phyloP scores from a whole-genome alignment of 2,113 vertebrate genomes.

The Hiodon tergisus region DNA sequence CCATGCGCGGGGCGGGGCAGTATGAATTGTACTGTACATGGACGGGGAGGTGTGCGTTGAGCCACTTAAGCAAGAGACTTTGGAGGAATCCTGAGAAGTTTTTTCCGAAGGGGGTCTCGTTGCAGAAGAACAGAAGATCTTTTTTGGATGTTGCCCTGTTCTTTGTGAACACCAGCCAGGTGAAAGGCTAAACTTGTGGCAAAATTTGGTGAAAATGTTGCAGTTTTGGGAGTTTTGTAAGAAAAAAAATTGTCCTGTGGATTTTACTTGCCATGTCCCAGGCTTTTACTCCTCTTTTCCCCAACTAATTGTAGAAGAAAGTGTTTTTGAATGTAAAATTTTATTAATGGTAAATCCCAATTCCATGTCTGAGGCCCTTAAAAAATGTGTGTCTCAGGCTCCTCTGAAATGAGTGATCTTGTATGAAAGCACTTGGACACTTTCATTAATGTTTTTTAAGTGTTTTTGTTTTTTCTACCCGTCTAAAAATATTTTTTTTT shows the following conservation, averaged over 20 bases:
- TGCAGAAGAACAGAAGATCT: no score
- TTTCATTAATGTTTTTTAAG: constrained; percentile 12
- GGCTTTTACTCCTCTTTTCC: background rate
- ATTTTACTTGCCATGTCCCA: background rate
- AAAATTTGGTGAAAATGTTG: no score
- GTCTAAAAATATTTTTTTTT: constrained; percentile 8
- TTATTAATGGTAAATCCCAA: no score
- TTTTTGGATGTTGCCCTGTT: no score
- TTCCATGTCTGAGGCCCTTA: background rate
- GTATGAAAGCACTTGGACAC: constrained; percentile 28
- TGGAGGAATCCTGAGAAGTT: no score
- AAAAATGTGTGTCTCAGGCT: background rate
- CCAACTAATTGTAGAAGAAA: constrained; percentile 2
- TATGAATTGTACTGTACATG: background rate
- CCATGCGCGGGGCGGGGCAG: background rate
- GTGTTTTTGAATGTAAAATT: no score
- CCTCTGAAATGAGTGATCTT: constrained; percentile 1
- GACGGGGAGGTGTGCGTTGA: background rate
- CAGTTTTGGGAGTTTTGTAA: no score
- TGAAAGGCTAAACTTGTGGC: no score
- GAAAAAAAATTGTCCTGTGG: no score
- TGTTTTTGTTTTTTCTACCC: constrained; percentile 12
- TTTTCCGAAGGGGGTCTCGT: no score
- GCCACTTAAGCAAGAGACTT: no score
- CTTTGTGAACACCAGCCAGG: no score